Percentiles rank a stretch among this genome's conserved stretches.
phyloP scores from a whole-genome alignment of 92 coral and sea anemone genomes.

The Epizoanthus rinbou region DNA sequence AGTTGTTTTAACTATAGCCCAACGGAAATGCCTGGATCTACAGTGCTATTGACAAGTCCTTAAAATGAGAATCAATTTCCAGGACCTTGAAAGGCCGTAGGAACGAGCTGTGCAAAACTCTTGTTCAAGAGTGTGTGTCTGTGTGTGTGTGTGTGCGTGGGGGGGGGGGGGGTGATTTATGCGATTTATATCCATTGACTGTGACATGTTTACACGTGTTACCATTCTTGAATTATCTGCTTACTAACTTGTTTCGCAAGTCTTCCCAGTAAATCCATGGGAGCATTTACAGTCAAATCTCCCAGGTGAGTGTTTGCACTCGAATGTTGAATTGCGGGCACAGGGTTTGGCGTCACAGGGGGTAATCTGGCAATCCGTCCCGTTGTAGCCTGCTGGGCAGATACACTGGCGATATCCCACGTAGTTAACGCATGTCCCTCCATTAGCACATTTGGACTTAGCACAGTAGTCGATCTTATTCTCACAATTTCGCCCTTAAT shows the following conservation, averaged over 20 bases:
- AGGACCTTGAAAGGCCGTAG: no score
- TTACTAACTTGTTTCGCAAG: conserved; percentile 80
- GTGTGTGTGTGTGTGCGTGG: no score
- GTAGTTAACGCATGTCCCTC: conserved; percentile 85
- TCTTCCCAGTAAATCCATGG: conserved; percentile 71
- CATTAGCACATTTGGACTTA: conserved; percentile 63
- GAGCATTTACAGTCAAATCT: conserved; percentile 55
- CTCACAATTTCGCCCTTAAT: conserved; percentile 84
- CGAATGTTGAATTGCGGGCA: conserved; percentile 42
- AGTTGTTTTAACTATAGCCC: no score
- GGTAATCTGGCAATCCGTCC: conserved; percentile 76
- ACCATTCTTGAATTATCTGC: background rate
- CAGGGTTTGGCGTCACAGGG: conserved; percentile 85
- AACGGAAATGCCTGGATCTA: no score
- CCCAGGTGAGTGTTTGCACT: conserved; percentile 3
- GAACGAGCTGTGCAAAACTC: no score
- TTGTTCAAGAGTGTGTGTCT: no score
- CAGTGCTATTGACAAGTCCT: no score
- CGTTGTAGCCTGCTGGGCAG: conserved; percentile 82
- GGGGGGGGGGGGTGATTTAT: no score
- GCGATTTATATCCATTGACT: no score
- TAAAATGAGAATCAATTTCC: no score
- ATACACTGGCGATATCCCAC: conserved; percentile 72
- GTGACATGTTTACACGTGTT: no score
- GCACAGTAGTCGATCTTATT: conserved; percentile 85